Base-by-base conservation (phyloP, 1,140 invertebrate species). In the Trachelipus rathkii region DNA sequence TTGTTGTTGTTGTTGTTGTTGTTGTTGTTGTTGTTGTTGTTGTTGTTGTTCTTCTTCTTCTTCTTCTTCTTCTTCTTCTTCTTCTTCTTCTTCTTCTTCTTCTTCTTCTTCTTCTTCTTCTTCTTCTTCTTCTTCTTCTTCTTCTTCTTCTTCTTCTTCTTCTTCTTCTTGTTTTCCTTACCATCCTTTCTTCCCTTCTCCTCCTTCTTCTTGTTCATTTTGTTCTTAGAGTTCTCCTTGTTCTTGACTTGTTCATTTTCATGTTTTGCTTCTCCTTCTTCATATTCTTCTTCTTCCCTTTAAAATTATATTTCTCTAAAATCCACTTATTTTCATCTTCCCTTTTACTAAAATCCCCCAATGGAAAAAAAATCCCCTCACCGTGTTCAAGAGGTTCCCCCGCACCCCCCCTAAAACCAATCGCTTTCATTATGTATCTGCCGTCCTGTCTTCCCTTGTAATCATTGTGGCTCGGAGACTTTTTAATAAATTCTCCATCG, bases 401-500 rank as follows among this genome's bases (percentile, higher is more conserved):
- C 15, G 9, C 46, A 10, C 46, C 46, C 46, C 15, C 15, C 46
- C 46, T 50, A 50, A 50, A n/a, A n/a, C 46, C 46, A 50, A 50
- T 50, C 46, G 46, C 46, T 50, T 50, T 50, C 46, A 50, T 50
- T 50, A 50, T 50, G 46, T 50, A 50, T 50, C 46, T 50, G 46
- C 46, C 46, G 46, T 50, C 46, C 46, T 50, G 46, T 50, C 46
- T 50, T 50, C 46, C 46, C 46, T 50, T 50, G 46, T 50, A 50
- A 50, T 50, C 46, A 50, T 50, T 50, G 46, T 50, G 46, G 46
- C 46, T 50, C 15, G 46, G 46, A 50, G 46, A 50, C 46, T 50
- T 50, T 50, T 50, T 50, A 50, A 50, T 50, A 50, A 50, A 50
- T 50, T 50, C 46, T 9, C 9, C 15, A 50, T 50, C 46, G 46